These are phyloP conservation scores for Pungitius pungitius DNA, from an alignment of 2,113 vertebrate genomes.

Conservation along the genomic window DNA sequence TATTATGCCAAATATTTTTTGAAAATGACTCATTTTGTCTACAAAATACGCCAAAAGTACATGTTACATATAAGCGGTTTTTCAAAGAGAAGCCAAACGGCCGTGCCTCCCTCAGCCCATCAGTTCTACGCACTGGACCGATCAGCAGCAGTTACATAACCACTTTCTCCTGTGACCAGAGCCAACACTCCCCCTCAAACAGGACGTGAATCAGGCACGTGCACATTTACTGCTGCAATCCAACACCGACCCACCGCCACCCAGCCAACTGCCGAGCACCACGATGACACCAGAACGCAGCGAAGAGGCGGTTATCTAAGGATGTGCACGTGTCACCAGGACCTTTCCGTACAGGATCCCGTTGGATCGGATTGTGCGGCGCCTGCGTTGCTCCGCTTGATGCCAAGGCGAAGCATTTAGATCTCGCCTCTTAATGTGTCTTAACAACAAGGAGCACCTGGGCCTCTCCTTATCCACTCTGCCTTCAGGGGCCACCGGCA, in stretches of 20 bases:
- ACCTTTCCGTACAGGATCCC: conserved; percentile 14
- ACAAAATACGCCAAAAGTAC: neutral
- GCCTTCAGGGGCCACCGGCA: conserved; percentile 42
- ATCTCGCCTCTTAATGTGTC: neutral
- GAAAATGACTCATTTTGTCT: neutral
- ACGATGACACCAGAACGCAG: conserved; percentile 15
- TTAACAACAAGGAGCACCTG: conserved; percentile 5
- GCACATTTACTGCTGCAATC: conserved; percentile 32
- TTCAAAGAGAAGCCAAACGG: neutral
- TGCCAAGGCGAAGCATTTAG: neutral
- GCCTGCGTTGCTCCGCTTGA: neutral
- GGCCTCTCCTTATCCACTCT: conserved; percentile 40
- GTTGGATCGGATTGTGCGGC: neutral
- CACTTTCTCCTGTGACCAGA: conserved; percentile 51
- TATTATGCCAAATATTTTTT: neutral
- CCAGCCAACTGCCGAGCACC: conserved; percentile 23
- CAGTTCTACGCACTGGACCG: neutral
- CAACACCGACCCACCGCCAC: conserved; percentile 27
- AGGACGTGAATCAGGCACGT: conserved; percentile 33
- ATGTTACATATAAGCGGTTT: neutral
- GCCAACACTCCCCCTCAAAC: conserved; percentile 51
- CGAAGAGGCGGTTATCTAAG: conserved; percentile 17
- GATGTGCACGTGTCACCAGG: neutral
- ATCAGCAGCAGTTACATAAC: conserved; percentile 56
- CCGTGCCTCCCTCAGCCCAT: conserved; percentile 12